These are phyloP conservation scores for Hypercompe scribonia DNA, from an alignment of 2,888 invertebrate species.

Conservation along the genomic window DNA sequence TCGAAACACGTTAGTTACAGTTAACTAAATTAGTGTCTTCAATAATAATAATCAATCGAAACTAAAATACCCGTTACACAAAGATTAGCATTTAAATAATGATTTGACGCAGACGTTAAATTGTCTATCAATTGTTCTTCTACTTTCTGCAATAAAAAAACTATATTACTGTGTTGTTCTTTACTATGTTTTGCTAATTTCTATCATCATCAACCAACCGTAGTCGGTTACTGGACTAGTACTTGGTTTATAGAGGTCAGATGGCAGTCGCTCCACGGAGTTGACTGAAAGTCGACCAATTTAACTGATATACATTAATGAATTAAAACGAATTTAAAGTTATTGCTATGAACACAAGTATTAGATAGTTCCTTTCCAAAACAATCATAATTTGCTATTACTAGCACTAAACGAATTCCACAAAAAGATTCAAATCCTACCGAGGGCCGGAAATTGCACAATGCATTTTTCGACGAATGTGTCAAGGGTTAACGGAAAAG, in stretches of 20 bases:
- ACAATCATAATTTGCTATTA: background rate
- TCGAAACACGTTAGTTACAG: background rate
- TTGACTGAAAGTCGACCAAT: too few relatives aligned
- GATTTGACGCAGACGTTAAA: background rate
- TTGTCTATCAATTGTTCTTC: background rate
- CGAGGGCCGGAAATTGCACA: background rate
- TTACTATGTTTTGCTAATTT: background rate
- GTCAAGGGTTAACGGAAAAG: constrained; percentile 12
- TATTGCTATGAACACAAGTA: background rate
- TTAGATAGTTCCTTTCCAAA: background rate
- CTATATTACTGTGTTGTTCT: background rate
- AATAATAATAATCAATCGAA: background rate
- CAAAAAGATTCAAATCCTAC: background rate
- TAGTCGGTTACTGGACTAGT: too few relatives aligned
- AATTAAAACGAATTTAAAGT: background rate
- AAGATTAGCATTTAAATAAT: background rate
- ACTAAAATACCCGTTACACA: background rate
- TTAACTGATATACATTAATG: background rate
- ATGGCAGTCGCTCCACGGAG: too few relatives aligned
- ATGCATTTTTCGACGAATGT: constrained; percentile 6
- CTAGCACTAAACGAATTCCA: background rate
- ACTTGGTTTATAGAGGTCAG: too few relatives aligned
- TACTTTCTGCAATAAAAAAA: background rate
- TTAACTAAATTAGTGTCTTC: background rate
- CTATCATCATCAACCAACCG: too few relatives aligned